Conservation (phyloP, 2,113 vertebrate species). For the Fregata magnificens region DNA sequence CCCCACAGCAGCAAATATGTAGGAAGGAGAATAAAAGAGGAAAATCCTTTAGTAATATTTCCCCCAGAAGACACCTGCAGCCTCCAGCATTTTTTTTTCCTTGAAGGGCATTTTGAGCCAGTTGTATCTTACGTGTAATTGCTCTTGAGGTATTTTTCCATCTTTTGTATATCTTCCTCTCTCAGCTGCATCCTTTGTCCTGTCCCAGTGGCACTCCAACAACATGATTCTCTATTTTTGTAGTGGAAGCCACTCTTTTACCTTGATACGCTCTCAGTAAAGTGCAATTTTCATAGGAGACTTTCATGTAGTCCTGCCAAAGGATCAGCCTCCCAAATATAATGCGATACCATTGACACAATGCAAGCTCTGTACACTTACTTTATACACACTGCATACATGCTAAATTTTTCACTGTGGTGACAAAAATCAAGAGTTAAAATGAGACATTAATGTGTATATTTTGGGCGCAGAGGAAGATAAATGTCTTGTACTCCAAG, state of each 20-base stretch:
- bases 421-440: background rate
- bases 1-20: background rate
- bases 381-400: fast-evolving
- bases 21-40: background rate
- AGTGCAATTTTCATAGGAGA: background rate
- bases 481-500: background rate
- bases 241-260: background rate
- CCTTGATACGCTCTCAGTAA: background rate
- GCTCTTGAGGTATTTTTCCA: background rate
- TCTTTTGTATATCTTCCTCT: background rate
- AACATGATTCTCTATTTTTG: background rate
- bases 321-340: background rate
- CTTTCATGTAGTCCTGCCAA: background rate
- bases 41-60: background rate
- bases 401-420: background rate
- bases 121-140: background rate
- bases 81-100: background rate
- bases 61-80: background rate
- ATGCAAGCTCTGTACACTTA: fast-evolving
- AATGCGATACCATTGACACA: fast-evolving
- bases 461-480: background rate
- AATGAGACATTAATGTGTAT: background rate
- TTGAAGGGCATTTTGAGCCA: background rate
- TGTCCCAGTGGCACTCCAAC: background rate
- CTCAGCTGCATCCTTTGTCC: background rate